These are phyloP conservation scores for Drosophila gunungcola DNA, from an alignment of 1,140 invertebrate species.

Conservation along the genomic window DNA sequence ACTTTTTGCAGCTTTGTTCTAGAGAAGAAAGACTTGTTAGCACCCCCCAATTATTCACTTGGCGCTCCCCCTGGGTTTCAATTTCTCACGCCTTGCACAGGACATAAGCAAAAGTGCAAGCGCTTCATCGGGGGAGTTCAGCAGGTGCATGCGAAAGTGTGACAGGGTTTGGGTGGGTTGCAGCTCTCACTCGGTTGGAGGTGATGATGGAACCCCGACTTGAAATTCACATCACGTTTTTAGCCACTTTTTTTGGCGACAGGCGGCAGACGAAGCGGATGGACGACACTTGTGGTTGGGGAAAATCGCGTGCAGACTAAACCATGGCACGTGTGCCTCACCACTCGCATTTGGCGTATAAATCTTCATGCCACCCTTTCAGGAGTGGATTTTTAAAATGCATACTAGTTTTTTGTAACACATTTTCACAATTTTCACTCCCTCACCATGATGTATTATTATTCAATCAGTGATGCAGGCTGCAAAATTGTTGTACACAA, in stretches of 20 bases:
- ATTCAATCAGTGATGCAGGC: slow-evolving; percentile 61
- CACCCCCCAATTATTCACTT: slow-evolving; percentile 9
- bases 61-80: slow-evolving; percentile 45
- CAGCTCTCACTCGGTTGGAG: slow-evolving; percentile 1
- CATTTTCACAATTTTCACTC: slow-evolving; percentile 13
- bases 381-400: slow-evolving; percentile 61
- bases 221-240: slow-evolving; percentile 71
- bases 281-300: slow-evolving; percentile 6
- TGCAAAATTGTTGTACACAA: slow-evolving; percentile 1
- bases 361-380: slow-evolving; percentile 7
- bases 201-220: slow-evolving; percentile 32
- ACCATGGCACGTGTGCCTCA: slow-evolving; percentile 61
- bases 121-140: slow-evolving; percentile 37
- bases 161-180: slow-evolving; percentile 7
- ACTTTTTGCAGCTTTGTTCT: not conserved
- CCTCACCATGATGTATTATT: slow-evolving; percentile 37
- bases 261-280: slow-evolving; percentile 47
- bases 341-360: slow-evolving; percentile 6
- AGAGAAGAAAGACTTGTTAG: not conserved
- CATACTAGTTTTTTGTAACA: slow-evolving; percentile 56
- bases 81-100: slow-evolving; percentile 62
- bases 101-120: slow-evolving; percentile 76
- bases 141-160: slow-evolving; percentile 17
- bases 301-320: slow-evolving; percentile 66
- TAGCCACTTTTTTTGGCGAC: slow-evolving; percentile 73